These are phyloP conservation scores for Yponomeuta evonymella DNA, from an alignment of 2,888 invertebrate species.

Conservation along the genomic window DNA sequence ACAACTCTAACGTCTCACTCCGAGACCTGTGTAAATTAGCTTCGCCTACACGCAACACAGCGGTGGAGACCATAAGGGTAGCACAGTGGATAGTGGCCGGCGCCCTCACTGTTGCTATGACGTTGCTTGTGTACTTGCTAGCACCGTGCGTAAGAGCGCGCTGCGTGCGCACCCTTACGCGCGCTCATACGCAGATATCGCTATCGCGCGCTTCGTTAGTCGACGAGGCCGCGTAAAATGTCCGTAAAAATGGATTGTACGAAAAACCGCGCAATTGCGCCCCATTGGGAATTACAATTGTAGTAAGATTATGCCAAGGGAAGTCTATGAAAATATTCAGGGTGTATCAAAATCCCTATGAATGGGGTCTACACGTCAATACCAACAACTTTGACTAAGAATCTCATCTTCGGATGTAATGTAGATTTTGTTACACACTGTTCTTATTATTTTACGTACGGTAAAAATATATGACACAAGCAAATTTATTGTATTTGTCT, in stretches of 20 bases:
- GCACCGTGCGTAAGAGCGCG: slow-evolving; percentile 50
- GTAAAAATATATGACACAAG: no score
- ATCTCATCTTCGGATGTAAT: no score
- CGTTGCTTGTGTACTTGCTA: slow-evolving; percentile 50
- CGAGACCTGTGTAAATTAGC: slow-evolving; percentile 38
- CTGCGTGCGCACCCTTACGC: slow-evolving; percentile 35
- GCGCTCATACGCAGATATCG: slow-evolving; percentile 45
- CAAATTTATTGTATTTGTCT: no score
- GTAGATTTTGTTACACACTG: no score
- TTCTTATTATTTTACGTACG: no score
- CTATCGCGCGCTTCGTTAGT: slow-evolving; percentile 58
- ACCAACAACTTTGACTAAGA: no score
- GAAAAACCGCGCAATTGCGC: neutral
- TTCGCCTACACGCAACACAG: slow-evolving; percentile 33
- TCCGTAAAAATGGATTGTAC: neutral
- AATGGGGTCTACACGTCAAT: no score
- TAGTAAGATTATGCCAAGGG: no score
- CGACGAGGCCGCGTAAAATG: slow-evolving; percentile 33
- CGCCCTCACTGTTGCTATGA: slow-evolving; percentile 46
- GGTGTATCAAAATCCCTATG: no score
- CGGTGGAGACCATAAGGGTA: slow-evolving; percentile 47
- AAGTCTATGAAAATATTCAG: no score
- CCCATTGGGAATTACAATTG: no score
- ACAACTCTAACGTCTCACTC: slow-evolving; percentile 43
- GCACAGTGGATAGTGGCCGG: slow-evolving; percentile 59